A percentile compares a stretch with the other conserved stretches of the same genome.
phyloP scores from a whole-genome alignment of 2,113 vertebrate species.

The Pteropus alecto region DNA sequence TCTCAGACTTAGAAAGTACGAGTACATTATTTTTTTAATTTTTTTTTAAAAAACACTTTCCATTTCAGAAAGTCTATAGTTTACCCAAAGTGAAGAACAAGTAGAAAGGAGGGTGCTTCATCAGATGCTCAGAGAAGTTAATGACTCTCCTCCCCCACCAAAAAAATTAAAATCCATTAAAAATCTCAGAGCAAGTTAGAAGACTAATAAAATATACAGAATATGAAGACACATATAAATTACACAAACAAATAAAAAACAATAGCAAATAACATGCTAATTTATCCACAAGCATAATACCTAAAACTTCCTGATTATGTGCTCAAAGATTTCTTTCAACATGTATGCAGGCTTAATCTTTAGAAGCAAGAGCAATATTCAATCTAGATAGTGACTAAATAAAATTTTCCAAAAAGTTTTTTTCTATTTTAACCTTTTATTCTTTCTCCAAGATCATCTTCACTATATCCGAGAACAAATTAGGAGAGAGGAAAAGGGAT shows the following conservation, averaged over 20 bases:
- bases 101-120: not conserved
- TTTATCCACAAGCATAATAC: not conserved
- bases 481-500: not conserved
- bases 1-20: not conserved
- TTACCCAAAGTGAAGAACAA: not conserved
- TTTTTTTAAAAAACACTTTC: not conserved
- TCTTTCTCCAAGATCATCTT: not conserved
- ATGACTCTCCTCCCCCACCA: not conserved
- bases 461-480: not conserved
- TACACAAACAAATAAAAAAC: not conserved
- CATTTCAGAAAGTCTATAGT: not conserved
- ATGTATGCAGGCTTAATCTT: not conserved
- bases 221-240: not conserved
- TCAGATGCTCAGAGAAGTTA: not conserved
- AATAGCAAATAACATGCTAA: not conserved
- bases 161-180: not conserved
- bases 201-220: not conserved
- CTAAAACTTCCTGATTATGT: not conserved
- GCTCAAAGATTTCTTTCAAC: not conserved
- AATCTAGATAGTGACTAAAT: not conserved
- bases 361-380: not conserved
- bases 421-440: not conserved
- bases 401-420: not conserved
- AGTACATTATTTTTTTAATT: not conserved
- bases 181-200: not conserved